Conservation (phyloP, 2,797 vertebrate species). For the Danio tinwini region DNA sequence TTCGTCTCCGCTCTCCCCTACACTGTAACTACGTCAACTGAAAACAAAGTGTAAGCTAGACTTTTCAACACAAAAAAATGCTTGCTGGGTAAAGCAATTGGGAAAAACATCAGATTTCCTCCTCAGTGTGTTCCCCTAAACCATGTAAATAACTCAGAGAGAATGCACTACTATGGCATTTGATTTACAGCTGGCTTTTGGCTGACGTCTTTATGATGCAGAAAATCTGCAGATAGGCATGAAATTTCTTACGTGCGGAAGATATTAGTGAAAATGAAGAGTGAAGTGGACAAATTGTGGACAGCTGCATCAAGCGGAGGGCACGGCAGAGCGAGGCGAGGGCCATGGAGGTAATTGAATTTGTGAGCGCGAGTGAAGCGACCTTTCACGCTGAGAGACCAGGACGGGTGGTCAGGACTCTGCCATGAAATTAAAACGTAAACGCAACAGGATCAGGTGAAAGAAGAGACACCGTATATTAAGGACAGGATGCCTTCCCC, state of each 20-base stretch:
- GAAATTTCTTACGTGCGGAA: slow-evolving; percentile 55
- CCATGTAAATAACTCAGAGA: slow-evolving; percentile 35
- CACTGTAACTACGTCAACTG: too few species aligned
- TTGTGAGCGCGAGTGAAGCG: slow-evolving; percentile 52
- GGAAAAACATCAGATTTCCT: not conserved
- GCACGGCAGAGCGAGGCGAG: slow-evolving; percentile 6
- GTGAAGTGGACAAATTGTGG: slow-evolving; percentile 62
- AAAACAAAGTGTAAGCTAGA: too few species aligned
- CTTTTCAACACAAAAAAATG: too few species aligned
- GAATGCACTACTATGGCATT: slow-evolving; percentile 29
- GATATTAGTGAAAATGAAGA: slow-evolving; percentile 64
- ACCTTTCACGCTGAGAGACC: slow-evolving; percentile 37
- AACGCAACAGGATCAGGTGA: slow-evolving; percentile 60
- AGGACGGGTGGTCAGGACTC: slow-evolving; percentile 63
- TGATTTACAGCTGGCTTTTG: slow-evolving; percentile 55
- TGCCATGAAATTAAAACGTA: slow-evolving; percentile 70
- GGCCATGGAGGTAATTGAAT: slow-evolving; percentile 65
- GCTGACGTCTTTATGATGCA: slow-evolving; percentile 62
- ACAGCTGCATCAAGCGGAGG: slow-evolving; percentile 66
- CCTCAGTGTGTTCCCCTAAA: not conserved
- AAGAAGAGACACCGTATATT: slow-evolving; percentile 38
- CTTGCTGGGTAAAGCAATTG: not conserved
- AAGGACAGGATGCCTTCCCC: slow-evolving; percentile 54
- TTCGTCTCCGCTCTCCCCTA: too few species aligned
- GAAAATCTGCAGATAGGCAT: slow-evolving; percentile 64